Percentiles rank a stretch among this genome's conserved stretches.
These are phyloP conservation scores for Andrena bucephala DNA, from an alignment of 2,888 invertebrate species.

Conservation along the genomic window DNA sequence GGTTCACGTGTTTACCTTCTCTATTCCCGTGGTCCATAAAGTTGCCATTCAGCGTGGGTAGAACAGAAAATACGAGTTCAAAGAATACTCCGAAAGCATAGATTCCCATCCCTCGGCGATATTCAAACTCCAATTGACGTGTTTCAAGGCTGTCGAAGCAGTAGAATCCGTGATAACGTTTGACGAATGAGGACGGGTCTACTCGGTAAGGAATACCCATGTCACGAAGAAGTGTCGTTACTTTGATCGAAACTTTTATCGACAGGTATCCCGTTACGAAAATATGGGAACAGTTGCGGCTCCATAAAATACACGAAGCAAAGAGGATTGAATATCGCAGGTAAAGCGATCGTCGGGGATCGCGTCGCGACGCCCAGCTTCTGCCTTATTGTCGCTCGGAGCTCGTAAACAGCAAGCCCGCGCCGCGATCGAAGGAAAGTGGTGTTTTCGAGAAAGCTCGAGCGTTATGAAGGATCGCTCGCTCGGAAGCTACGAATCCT, in stretches of 20 bases:
- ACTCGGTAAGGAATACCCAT: not conserved
- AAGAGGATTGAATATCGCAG: no score
- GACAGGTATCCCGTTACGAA: not conserved
- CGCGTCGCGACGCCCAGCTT: no score
- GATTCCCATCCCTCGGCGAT: not conserved
- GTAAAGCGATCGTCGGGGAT: no score
- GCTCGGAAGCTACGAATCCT: not conserved
- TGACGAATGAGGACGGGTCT: not conserved
- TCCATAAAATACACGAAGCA: no score
- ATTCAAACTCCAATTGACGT: not conserved
- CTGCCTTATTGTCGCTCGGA: no score
- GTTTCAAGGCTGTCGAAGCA: not conserved
- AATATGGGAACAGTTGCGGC: not conserved
- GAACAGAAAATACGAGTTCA: not conserved
- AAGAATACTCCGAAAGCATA: not conserved
- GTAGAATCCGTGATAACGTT: not conserved
- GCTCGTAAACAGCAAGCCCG: no score
- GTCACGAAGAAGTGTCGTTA: not conserved
- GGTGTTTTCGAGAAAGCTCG: not conserved
- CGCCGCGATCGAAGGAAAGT: no score
- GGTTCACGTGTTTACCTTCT: constrained; percentile 16
- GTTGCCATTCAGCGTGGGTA: not conserved
- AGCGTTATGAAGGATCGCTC: not conserved
- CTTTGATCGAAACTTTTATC: not conserved
- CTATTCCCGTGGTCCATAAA: not conserved